Base-by-base conservation (phyloP, 2,113 vertebrate genomes). In the Salvelinus alpinus region DNA sequence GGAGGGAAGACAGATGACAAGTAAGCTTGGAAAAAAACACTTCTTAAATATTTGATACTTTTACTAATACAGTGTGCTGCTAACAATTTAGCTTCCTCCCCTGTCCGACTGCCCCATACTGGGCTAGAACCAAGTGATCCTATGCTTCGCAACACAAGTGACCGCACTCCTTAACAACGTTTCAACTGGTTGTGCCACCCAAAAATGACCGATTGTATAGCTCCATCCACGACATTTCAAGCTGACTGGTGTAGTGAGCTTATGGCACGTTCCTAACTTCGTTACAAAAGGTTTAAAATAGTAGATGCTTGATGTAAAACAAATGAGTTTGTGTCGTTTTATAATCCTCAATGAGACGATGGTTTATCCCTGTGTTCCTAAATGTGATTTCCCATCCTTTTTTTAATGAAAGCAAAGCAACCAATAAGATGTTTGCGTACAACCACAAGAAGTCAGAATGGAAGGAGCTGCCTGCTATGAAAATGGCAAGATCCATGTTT, bases 1-100 rank as follows among this genome's bases (percentile, higher is more conserved):
- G 98, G 98, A 13, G 98, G 98, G 81, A 98, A 99, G 91, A 96
- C 96, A 1, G 96, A 99, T 74, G 97, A 99, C 75, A 97, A 97
- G 98, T 99, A 93, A 95, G 96, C 91, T 1, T 64, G 8, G 25
- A 62, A 64, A 62, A 57, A 51, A 22, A 44, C 71, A 24, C 34
- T 57, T n/a, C 31, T 20, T 29, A 16, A 68, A 18, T n/a, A 20
- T 44, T 44, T 54, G n/a, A 64, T 25, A 64, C 16, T 5, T 51
- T 9, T 8, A 44, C 8, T 38, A 38, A 38, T 34, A 14, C 31
- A 22, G 38, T 44, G 38, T 44, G 38, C 9, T 11, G 38, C 38
- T 44, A 44, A 44, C 38, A 11, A 9, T 44, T 44, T 44, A 11
- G 38, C 38, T 44, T 44, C 38, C 9, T 44, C 38, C 9, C 9